Conservation (phyloP, 2,888 invertebrate genomes). For the Limnephilus marmoratus region DNA sequence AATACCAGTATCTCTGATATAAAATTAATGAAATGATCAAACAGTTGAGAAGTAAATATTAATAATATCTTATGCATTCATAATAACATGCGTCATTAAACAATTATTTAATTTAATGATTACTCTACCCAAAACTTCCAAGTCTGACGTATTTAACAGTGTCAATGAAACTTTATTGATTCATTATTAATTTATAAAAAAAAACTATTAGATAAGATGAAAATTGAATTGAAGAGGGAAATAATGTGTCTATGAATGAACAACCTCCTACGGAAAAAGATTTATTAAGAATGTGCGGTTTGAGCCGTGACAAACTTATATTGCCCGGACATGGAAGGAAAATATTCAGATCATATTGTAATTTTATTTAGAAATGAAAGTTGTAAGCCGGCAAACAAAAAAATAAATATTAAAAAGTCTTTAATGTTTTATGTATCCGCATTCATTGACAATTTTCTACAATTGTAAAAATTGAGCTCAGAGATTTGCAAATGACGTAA, state of each 20-base stretch:
- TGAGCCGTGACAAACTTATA: conserved; percentile 22
- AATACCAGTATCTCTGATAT: not conserved
- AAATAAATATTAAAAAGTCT: conserved; percentile 56
- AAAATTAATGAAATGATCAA: not conserved
- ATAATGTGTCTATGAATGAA: not conserved
- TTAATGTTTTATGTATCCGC: conserved; percentile 62
- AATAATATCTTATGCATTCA: not conserved
- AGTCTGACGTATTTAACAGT: not conserved
- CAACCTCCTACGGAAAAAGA: not conserved
- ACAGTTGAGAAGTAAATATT: not conserved
- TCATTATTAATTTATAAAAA: not conserved
- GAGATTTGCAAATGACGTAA: not conserved
- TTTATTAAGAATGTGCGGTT: conserved; percentile 9
- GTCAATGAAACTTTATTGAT: not conserved
- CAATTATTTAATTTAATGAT: not conserved
- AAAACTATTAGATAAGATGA: not conserved
- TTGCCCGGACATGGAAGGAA: not conserved
- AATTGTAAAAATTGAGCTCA: conserved; percentile 5
- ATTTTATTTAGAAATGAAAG: conserved; percentile 57
- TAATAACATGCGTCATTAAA: not conserved
- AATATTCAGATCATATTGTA: conserved; percentile 58
- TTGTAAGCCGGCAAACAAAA: conserved; percentile 34
- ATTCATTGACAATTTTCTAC: conserved; percentile 14
- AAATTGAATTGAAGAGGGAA: not conserved
- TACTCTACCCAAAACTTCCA: not conserved